Conservation (phyloP, 2,797 vertebrate genomes). For the Karalla daura region DNA sequence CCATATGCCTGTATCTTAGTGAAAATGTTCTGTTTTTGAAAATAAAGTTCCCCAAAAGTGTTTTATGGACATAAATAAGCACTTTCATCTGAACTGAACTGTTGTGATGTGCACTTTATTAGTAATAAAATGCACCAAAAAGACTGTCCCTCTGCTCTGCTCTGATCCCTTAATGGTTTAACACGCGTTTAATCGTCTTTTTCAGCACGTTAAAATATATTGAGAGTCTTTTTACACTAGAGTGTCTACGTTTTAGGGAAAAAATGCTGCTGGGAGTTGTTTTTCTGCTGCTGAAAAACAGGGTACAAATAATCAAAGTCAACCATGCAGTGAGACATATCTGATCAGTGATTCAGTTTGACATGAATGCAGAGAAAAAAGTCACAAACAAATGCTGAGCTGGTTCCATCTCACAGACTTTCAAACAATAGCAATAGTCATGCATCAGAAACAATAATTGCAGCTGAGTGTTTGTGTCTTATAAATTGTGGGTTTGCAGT, state of each 20-base stretch:
- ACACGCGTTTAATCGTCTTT: neutral
- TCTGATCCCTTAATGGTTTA: neutral
- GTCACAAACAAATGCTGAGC: slow-evolving; percentile 56
- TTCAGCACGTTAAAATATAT: neutral
- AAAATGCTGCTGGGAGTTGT: neutral
- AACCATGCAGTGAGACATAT: slow-evolving; percentile 27
- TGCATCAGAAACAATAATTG: slow-evolving; percentile 72
- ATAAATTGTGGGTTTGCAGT: slow-evolving; percentile 64
- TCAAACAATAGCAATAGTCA: slow-evolving; percentile 77
- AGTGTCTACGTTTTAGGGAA: neutral
- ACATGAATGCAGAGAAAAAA: slow-evolving; percentile 45
- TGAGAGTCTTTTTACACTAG: neutral
- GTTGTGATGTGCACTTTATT: neutral
- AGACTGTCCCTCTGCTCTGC: neutral
- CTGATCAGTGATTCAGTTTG: slow-evolving; percentile 54
- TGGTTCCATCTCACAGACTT: slow-evolving; percentile 67
- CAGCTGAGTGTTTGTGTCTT: slow-evolving; percentile 66
- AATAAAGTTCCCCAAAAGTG: neutral
- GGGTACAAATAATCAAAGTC: slow-evolving; percentile 26
- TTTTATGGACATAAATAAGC: neutral
- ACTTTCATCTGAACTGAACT: no score
- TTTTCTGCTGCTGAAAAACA: slow-evolving; percentile 16
- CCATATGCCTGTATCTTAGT: neutral
- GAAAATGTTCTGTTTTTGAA: neutral
- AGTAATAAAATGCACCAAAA: neutral